Base-by-base conservation (phyloP, 2,797 vertebrate genomes). In the Gouania willdenowi region DNA sequence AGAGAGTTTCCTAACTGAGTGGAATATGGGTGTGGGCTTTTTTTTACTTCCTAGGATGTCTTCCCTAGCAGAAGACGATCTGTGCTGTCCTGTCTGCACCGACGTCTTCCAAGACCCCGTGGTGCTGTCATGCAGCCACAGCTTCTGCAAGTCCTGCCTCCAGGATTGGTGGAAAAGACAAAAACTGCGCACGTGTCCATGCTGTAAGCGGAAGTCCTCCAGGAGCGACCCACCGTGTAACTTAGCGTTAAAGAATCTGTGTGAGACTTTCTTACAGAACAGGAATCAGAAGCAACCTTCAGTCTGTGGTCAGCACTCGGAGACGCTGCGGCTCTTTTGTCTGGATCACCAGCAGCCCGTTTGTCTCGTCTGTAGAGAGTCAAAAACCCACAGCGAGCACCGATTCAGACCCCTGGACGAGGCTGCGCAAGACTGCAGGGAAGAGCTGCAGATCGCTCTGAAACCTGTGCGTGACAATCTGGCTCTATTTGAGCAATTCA, bases 321-420 rank as follows among this genome's bases (percentile, higher is more conserved):
- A 74, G 47, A 52, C 48, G 16, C 42, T 77, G 13, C 63, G 23
- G 27, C 41, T 77, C 36, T 69, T 66, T 57, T 74, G 75, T 44
- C 39, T 69, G 39, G 64, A 74, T 1, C 52, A 77, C 25, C 45
- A 48, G 52, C 24, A 66, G 51, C 41, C 51, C 0, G 48, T 73
- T 2, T 77, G 74, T 35, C 2, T 77, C 6, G n/a, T 74, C 21
- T 77, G 74, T 3, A 11, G 36, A 31, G 66, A 66, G 1, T 66
- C 71, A 0, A 44, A 17, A 12, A n/a, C 0, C 18, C 75, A 78
- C 43, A 41, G 3, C 15, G 4, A 26, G 26, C 71, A 75, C 52
- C 48, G 2, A 4, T 72, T 75, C 55, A 72, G 33, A 27, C 71
- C 68, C 14, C 26, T 75, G 0, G 12, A 65, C n/a, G 71, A 78